Evolutionary conservation across 1,140 invertebrate species (phyloP).

Genomic region (Tachypleus tridentatus): DNA sequence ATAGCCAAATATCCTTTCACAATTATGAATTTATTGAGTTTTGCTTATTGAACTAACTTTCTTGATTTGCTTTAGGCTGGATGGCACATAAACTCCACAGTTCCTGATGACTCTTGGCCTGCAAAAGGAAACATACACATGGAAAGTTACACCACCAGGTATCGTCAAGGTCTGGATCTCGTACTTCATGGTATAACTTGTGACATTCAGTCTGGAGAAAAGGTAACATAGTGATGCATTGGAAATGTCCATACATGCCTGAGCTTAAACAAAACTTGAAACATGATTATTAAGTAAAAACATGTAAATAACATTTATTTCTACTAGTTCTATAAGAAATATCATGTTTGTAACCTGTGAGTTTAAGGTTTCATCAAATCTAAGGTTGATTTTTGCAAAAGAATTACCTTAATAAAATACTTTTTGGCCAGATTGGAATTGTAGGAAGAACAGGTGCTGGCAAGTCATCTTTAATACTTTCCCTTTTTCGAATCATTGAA

Average conservation of each 20-base stretch:
- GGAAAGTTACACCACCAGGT: constrained; percentile 60
- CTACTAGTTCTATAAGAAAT: no score
- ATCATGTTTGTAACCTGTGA: no score
- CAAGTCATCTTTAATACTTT: constrained; percentile 34
- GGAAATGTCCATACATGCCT: no score
- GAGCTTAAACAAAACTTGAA: no score
- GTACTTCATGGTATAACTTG: constrained; percentile 61
- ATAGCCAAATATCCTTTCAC: constrained; percentile 10
- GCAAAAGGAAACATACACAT: constrained; percentile 58
- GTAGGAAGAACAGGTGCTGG: constrained; percentile 42
- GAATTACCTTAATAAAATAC: no score
- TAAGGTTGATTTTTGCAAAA: no score
- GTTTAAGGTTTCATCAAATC: no score
- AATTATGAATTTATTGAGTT: constrained; percentile 5
- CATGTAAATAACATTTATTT: no score
- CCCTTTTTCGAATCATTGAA: constrained; percentile 36
- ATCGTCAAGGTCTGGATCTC: constrained; percentile 63
- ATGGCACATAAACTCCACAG: constrained; percentile 41
- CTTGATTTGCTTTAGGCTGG: constrained; percentile 40
- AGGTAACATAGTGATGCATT: constrained; percentile 35
- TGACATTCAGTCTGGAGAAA: constrained; percentile 56
- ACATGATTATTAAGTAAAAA: no score
- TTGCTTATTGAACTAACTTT: constrained; percentile 3
- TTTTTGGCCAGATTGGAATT: constrained; percentile 29
- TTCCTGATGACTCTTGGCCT: constrained; percentile 51